Percentiles rank a stretch among this genome's conserved stretches.
phyloP scores from a whole-genome alignment of 2,888 invertebrate species.

The Meiosimyza decipiens region DNA sequence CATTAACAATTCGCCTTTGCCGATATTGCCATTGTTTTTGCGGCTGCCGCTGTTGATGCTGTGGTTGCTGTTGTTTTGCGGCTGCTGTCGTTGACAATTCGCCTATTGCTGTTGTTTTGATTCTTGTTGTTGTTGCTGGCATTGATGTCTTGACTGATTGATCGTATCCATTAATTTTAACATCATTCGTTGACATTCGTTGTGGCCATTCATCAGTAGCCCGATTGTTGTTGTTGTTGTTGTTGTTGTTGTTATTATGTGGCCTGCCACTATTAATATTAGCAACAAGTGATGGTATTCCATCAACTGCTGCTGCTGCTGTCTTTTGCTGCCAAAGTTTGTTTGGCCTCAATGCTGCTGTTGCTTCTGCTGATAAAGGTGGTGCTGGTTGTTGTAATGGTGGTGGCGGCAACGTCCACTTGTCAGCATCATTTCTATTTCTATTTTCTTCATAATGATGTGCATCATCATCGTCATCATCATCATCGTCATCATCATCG shows the following conservation, averaged over 20 bases:
- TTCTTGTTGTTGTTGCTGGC: slow-evolving; percentile 45
- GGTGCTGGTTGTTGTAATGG: slow-evolving; percentile 1
- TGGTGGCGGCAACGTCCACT: slow-evolving; percentile 9
- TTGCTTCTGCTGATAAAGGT: neutral
- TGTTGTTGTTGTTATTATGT: slow-evolving; percentile 40
- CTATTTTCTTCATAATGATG: slow-evolving; percentile 28
- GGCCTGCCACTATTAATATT: slow-evolving; percentile 27
- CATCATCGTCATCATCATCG: slow-evolving; percentile 10
- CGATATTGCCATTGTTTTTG: slow-evolving; percentile 30
- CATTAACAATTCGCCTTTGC: slow-evolving; percentile 31
- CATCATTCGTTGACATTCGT: slow-evolving; percentile 44
- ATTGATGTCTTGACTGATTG: slow-evolving; percentile 63
- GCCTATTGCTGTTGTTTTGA: slow-evolving; percentile 31
- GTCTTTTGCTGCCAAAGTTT: slow-evolving; percentile 12
- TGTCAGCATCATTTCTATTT: slow-evolving; percentile 5
- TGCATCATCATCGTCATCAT: slow-evolving; percentile 23
- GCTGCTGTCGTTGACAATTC: slow-evolving; percentile 37
- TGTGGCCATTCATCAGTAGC: slow-evolving; percentile 38
- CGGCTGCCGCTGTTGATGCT: slow-evolving; percentile 24
- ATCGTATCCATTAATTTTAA: slow-evolving; percentile 58
- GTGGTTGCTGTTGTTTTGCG: slow-evolving; percentile 22
- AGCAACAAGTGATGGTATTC: slow-evolving; percentile 15
- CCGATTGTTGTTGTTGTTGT: slow-evolving; percentile 41
- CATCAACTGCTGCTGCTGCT: neutral
- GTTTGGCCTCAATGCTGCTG: neutral